Percentiles rank a stretch among this genome's conserved stretches.
phyloP scores from a whole-genome alignment of 2,888 invertebrate species.

The Chorisops tibialis region DNA sequence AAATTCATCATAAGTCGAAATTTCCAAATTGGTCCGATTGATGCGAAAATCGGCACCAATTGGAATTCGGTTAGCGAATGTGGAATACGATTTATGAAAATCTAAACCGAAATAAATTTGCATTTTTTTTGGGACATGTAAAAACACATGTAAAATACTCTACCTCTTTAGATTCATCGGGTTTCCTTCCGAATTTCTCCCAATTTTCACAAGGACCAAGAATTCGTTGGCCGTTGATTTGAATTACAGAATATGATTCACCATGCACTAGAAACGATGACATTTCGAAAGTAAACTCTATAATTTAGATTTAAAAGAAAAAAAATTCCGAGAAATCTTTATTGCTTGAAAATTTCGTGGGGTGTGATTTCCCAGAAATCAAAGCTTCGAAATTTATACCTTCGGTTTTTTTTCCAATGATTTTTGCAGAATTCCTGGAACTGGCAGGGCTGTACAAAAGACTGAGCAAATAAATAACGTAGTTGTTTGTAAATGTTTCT shows the following conservation, averaged over 20 bases:
- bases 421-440: neutral
- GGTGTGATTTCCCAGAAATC: neutral
- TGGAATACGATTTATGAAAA: conserved; percentile 21
- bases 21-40: conserved; percentile 21
- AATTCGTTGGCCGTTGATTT: conserved; percentile 28
- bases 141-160: neutral
- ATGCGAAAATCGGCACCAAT: conserved; percentile 20
- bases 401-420: neutral
- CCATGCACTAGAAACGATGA: neutral
- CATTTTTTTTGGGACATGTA: neutral
- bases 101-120: neutral
- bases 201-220: conserved; percentile 20
- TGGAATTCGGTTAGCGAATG: conserved; percentile 16
- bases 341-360: neutral
- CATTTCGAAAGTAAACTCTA: neutral
- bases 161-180: conserved; percentile 8
- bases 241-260: conserved; percentile 9
- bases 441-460: neutral
- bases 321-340: neutral
- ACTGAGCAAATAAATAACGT: too few relatives aligned
- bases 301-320: neutral
- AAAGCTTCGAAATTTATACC: neutral
- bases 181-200: neutral
- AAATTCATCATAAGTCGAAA: conserved; percentile 31
- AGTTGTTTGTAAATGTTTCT: too few relatives aligned